Conservation (phyloP, 2,888 invertebrate species). For the Conomelus anceps region DNA sequence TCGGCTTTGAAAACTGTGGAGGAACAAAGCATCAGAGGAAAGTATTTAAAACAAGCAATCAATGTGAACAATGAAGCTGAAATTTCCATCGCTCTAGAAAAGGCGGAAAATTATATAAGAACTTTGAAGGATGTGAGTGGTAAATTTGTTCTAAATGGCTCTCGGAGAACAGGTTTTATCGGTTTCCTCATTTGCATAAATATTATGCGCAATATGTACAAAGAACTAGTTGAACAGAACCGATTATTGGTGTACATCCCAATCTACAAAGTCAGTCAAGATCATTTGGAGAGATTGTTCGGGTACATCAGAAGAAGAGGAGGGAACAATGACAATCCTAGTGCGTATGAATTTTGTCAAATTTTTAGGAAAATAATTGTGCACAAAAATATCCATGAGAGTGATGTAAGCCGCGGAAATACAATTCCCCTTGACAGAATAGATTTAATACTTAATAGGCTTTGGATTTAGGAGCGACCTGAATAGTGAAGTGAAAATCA, state of each 20-base stretch:
- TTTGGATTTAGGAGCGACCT: background rate
- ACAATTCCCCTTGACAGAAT: constrained; percentile 21
- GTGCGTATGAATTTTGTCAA: too few species aligned
- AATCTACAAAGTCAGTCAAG: constrained; percentile 21
- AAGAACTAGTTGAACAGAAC: background rate
- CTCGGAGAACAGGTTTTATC: too few species aligned
- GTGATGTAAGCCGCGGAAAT: constrained; percentile 13
- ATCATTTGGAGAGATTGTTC: constrained; percentile 22
- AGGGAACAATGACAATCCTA: constrained; percentile 19
- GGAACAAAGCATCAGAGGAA: constrained; percentile 9
- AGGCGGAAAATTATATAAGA: too few species aligned
- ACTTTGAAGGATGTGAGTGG: too few species aligned
- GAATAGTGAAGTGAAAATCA: constrained; percentile 15
- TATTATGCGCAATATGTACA: constrained; percentile 7
- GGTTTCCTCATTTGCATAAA: background rate
- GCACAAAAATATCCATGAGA: constrained; percentile 1
- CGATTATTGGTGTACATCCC: constrained; percentile 18
- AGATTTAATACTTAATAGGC: constrained; percentile 1
- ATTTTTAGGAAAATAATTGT: constrained; percentile 1
- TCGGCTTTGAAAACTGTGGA: constrained; percentile 1
- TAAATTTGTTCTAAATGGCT: too few species aligned
- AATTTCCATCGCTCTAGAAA: background rate
- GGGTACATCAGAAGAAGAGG: constrained; percentile 14
- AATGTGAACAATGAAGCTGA: background rate
- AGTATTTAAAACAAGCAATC: constrained; percentile 8